phyloP scores from a whole-genome alignment of 2,797 vertebrate genomes.

The Pantherophis alleghaniensis region DNA sequence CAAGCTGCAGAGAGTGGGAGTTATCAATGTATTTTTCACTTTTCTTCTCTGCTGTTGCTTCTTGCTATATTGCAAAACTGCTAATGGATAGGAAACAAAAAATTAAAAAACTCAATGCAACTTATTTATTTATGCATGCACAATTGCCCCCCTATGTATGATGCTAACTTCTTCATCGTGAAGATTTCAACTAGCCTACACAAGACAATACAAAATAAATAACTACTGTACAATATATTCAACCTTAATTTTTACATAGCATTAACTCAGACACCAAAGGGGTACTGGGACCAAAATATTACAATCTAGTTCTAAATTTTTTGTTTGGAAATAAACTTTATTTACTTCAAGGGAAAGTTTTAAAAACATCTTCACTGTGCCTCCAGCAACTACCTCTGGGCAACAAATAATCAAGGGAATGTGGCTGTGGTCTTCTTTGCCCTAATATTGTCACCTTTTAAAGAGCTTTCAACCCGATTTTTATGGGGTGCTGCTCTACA shows the following conservation, averaged over 20 bases:
- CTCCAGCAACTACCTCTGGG: background rate
- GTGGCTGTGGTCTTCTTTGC: background rate
- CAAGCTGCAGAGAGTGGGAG: background rate
- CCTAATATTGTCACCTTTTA: background rate
- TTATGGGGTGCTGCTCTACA: background rate
- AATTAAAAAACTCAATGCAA: background rate
- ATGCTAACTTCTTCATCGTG: background rate
- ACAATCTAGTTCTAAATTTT: background rate
- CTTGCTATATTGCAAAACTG: background rate
- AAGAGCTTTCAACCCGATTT: background rate
- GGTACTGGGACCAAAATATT: background rate
- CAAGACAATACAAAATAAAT: background rate
- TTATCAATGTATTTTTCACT: background rate
- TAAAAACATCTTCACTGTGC: background rate
- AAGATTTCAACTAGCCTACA: background rate
- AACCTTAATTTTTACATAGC: background rate
- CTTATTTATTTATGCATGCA: background rate
- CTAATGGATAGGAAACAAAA: background rate
- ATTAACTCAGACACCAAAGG: background rate
- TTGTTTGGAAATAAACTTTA: background rate
- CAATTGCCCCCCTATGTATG: background rate
- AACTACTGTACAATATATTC: background rate
- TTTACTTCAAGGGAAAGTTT: background rate
- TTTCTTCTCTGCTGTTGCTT: background rate
- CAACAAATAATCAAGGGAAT: background rate